Evolutionary conservation across 1,140 invertebrate species (phyloP), one percentile per base, ranked within the genome.

Genomic region (Pteromalus puparum): DNA sequence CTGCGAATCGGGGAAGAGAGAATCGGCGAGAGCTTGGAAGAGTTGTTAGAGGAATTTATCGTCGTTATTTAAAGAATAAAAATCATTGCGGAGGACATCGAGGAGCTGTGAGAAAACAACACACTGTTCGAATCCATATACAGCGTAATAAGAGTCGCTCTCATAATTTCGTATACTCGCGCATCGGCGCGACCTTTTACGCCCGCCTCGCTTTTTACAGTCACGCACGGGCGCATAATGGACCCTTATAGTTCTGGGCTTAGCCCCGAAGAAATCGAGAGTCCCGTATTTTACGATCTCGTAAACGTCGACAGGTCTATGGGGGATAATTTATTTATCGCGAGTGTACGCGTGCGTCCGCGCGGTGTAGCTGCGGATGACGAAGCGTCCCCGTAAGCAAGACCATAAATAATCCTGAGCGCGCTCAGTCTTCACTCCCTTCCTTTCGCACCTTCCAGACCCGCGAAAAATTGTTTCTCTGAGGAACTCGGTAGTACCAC

Each of bases 321-420:
- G 9, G 80, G 26, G 42, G 4, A 65, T 61, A 61, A 74, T 73
- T 73, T 81, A 81, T 81, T 73, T 81, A 73, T 81, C 65, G 46
- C 38, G 67, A 9, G n/a, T 61, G 2, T n/a, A 38, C 9, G 30
- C 53, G n/a, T 12, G 75, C 42, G 18, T 24, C 7, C 28, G 28
- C 24, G 46, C 53, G 26, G 48, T 30, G 42, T 28, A 24, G 12
- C 24, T 46, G 46, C 24, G 26, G 46, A 46, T 61, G 53, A 61
- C 53, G 53, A 30, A 70, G 68, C 68, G 68, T 70, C 28, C 68
- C 72, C 18, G 34, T 74, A 38, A 74, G 30, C 30, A 61, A 61
- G 53, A 61, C 53, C 53, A 61, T 61, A 61, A 61, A 61, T 61
- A 61, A 61, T 61, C 18, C 53, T 34, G 30, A 0, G 15, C 4